Conservation (phyloP, 2,113 vertebrate genomes). For the Telmatochromis bifrenatus region DNA sequence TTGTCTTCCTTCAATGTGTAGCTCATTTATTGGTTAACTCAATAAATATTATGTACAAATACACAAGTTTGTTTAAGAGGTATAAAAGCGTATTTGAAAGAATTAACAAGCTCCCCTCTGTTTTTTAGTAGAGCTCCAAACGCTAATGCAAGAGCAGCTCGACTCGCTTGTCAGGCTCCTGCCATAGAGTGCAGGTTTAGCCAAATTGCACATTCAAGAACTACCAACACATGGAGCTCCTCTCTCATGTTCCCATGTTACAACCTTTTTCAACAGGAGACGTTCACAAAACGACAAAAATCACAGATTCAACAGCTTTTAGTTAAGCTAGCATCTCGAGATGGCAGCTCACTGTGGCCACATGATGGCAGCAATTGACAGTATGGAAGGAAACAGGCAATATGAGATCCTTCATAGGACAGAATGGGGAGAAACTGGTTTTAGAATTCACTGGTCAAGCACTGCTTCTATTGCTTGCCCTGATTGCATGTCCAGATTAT, state of each 20-base stretch:
- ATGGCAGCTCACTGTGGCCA: not conserved
- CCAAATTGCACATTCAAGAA: not conserved
- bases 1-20: not conserved
- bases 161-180: not conserved
- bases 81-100: not conserved
- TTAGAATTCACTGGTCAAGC: not conserved
- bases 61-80: not conserved
- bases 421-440: accelerated
- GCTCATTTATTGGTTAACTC: not conserved
- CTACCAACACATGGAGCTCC: not conserved
- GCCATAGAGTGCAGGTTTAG: not conserved
- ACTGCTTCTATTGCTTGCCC: not conserved
- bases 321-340: not conserved
- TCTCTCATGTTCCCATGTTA: not conserved
- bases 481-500: not conserved
- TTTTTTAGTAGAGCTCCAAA: not conserved
- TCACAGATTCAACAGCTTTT: not conserved
- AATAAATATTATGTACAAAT: not conserved
- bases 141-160: not conserved
- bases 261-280: not conserved
- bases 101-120: not conserved
- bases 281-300: not conserved
- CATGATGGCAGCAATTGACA: not conserved
- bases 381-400: not conserved
- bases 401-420: not conserved